Conservation (phyloP, 2,113 vertebrate genomes). For the Upupa epops region DNA sequence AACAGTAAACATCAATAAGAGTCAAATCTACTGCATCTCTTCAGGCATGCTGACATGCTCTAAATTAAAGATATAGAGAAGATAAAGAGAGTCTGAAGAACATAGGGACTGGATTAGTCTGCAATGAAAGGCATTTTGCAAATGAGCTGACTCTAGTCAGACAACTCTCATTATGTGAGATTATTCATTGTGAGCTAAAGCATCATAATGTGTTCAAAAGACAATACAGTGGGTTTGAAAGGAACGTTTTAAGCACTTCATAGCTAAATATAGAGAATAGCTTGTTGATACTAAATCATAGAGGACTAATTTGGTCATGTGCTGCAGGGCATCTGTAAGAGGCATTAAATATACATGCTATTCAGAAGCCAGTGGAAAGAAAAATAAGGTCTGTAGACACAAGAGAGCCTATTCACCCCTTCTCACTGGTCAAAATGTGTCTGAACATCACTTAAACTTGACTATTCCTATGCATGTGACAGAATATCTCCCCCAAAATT, state of each 20-base stretch:
- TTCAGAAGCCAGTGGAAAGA: not conserved
- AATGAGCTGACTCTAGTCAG: not conserved
- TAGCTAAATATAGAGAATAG: not conserved
- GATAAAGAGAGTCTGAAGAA: not conserved
- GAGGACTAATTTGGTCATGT: not conserved
- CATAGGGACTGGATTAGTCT: not conserved
- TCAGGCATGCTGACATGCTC: not conserved
- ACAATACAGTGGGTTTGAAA: not conserved
- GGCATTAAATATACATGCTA: not conserved
- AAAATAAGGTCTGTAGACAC: not conserved
- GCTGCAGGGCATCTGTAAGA: not conserved
- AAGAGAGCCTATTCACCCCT: not conserved
- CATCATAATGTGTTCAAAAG: not conserved
- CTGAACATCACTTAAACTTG: not conserved
- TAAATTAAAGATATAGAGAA: conserved; percentile 16
- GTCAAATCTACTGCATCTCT: not conserved
- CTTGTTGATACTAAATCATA: not conserved
- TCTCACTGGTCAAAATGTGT: not conserved
- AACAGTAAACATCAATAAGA: not conserved
- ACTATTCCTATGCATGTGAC: not conserved
- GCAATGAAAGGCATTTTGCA: not conserved
- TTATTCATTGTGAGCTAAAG: not conserved
- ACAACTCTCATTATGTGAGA: not conserved
- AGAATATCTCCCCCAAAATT: not conserved
- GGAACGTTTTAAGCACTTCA: not conserved